These are phyloP conservation scores for Anticlea derivata DNA, from an alignment of 2,888 invertebrate species.

Conservation along the genomic window DNA sequence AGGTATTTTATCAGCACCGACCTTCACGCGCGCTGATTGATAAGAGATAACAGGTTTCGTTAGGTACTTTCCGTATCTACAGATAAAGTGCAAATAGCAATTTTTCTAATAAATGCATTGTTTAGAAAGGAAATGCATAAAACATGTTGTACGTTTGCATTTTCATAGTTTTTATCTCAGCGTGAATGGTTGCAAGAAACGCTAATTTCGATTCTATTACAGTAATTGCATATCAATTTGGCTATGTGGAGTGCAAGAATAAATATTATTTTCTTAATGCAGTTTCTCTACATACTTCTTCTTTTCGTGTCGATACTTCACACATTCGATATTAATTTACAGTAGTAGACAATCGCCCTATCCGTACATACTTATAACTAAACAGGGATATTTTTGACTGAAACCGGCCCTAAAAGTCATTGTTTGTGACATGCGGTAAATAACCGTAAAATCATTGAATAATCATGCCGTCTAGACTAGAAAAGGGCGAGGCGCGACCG, in stretches of 20 bases:
- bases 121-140: neutral
- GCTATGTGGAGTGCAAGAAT: neutral
- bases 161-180: neutral
- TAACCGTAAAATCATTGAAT: slow-evolving; percentile 23
- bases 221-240: no score
- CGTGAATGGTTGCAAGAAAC: neutral
- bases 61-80: slow-evolving; percentile 28
- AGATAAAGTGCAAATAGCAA: neutral
- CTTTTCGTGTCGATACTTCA: no score
- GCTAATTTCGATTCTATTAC: neutral
- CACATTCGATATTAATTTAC: no score
- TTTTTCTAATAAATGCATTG: slow-evolving; percentile 1
- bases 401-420: neutral
- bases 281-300: neutral
- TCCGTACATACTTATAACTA: no score
- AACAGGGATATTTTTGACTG: neutral
- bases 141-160: neutral
- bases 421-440: slow-evolving; percentile 28
- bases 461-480: slow-evolving; percentile 39
- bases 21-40: slow-evolving; percentile 81
- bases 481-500: slow-evolving; percentile 33
- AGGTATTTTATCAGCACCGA: slow-evolving; percentile 66
- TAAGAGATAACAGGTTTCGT: slow-evolving; percentile 73
- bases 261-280: neutral
- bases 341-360: no score